Conservation (phyloP, 2,888 invertebrate species). For the Strigamia maritima region DNA sequence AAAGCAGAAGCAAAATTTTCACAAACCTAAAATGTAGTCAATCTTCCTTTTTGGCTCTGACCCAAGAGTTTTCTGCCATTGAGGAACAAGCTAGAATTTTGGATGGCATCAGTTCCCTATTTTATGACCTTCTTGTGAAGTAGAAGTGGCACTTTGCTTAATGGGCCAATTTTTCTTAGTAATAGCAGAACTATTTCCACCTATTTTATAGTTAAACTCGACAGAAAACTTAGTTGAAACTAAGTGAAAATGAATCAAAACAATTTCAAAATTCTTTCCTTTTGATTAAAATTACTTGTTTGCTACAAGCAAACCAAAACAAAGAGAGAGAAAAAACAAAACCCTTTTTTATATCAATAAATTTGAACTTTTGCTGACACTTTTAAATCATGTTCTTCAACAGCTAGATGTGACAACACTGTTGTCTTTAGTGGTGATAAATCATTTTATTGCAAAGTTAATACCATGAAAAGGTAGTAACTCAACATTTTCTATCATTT, state of each 20-base stretch:
- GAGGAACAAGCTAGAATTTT: conserved; percentile 6
- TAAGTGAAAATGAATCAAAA: conserved; percentile 15
- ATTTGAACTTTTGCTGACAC: neutral
- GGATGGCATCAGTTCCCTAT: conserved; percentile 15
- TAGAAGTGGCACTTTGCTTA: conserved; percentile 15
- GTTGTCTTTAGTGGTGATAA: neutral
- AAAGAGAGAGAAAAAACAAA: neutral
- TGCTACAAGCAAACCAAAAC: neutral
- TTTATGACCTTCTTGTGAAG: conserved; percentile 15
- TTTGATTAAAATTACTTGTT: neutral
- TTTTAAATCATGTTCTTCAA: neutral
- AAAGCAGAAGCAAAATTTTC: conserved; percentile 15
- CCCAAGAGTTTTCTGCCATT: conserved; percentile 15
- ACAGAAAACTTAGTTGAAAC: neutral
- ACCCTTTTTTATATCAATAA: neutral
- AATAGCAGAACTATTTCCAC: conserved; percentile 10
- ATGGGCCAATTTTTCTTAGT: conserved; percentile 15
- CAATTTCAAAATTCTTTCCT: neutral
- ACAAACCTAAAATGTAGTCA: conserved; percentile 15
- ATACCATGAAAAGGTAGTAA: neutral
- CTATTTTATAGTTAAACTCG: conserved; percentile 9
- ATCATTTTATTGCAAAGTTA: neutral
- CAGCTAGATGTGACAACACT: neutral
- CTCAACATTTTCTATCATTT: neutral
- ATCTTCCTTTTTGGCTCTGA: conserved; percentile 1